phyloP scores from a whole-genome alignment of 2,888 invertebrate genomes.

The Melolontha melolontha region DNA sequence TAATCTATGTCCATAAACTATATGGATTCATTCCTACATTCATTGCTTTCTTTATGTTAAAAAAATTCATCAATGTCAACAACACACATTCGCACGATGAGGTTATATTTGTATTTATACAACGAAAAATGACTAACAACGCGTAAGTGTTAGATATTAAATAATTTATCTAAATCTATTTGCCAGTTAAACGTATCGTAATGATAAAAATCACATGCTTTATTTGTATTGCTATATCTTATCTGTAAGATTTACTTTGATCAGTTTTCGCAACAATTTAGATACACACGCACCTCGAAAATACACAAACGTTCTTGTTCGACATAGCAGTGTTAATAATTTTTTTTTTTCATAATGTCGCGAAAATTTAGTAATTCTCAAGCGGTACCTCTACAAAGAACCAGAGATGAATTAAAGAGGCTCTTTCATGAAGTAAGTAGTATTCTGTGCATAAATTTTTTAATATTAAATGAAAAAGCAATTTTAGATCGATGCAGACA shows the following conservation, averaged over 20 bases:
- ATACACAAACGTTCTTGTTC: background rate
- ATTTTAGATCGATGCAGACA: conserved; percentile 76
- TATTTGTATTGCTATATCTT: background rate
- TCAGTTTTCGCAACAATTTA: too few relatives aligned
- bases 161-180: background rate
- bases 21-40: background rate
- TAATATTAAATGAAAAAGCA: too few relatives aligned
- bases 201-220: background rate
- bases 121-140: conserved; percentile 17
- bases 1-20: too few relatives aligned
- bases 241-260: too few relatives aligned
- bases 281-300: background rate
- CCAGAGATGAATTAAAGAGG: conserved; percentile 1
- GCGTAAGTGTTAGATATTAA: conserved; percentile 10
- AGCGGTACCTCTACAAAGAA: conserved; percentile 15
- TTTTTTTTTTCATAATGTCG: conserved; percentile 7
- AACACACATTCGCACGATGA: conserved; percentile 10
- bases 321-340: background rate
- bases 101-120: conserved; percentile 14
- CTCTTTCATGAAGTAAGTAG: conserved; percentile 27
- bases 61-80: background rate
- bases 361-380: conserved; percentile 20
- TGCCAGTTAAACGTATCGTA: background rate
- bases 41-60: background rate
- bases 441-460: too few relatives aligned